phyloP scores from a whole-genome alignment of 2,113 vertebrate genomes.

The mouse (Mus musculus) region DNA sequence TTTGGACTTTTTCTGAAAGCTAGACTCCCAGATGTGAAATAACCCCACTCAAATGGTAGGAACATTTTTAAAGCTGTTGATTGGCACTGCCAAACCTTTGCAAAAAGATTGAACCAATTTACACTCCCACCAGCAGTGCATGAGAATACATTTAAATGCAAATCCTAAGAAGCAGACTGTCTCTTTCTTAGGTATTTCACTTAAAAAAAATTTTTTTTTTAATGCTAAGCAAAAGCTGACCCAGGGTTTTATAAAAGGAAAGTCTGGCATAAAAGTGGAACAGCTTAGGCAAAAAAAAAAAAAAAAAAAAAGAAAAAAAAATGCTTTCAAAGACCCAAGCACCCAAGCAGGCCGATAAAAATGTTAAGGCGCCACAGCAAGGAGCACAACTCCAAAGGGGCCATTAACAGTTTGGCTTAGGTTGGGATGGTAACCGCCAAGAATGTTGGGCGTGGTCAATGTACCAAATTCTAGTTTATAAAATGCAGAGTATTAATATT shows the following conservation, averaged over 20 bases:
- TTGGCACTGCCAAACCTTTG: constrained; percentile 70
- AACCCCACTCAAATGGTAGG: constrained; percentile 46
- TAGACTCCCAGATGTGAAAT: constrained; percentile 55
- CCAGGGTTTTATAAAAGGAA: constrained; percentile 74
- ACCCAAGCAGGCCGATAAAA: constrained; percentile 36
- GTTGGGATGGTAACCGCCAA: constrained; percentile 38
- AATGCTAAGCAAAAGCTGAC: constrained; percentile 70
- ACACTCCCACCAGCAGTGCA: constrained; percentile 73
- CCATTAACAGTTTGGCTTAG: constrained; percentile 66
- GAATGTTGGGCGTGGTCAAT: constrained; percentile 62
- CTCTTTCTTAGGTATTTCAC: constrained; percentile 73
- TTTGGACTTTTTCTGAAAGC: constrained; percentile 45
- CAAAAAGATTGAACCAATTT: constrained; percentile 73
- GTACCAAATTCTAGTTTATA: constrained; percentile 46
- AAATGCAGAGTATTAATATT: not conserved
- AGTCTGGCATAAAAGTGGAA: constrained; percentile 72
- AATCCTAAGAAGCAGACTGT: constrained; percentile 64
- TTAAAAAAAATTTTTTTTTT: constrained; percentile 47
- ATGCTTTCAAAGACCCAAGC: constrained; percentile 56
- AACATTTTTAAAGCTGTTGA: constrained; percentile 71
- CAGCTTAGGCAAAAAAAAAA: constrained; percentile 43
- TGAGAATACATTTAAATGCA: constrained; percentile 76
- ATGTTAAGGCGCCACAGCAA: constrained; percentile 24
- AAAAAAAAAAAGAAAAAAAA: constrained; percentile 40
- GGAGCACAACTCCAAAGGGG: constrained; percentile 45